Evolutionary conservation across 2,888 invertebrate species (phyloP), one percentile per base, ranked within the genome.

Genomic region (Lissocephala sabroskyi): DNA sequence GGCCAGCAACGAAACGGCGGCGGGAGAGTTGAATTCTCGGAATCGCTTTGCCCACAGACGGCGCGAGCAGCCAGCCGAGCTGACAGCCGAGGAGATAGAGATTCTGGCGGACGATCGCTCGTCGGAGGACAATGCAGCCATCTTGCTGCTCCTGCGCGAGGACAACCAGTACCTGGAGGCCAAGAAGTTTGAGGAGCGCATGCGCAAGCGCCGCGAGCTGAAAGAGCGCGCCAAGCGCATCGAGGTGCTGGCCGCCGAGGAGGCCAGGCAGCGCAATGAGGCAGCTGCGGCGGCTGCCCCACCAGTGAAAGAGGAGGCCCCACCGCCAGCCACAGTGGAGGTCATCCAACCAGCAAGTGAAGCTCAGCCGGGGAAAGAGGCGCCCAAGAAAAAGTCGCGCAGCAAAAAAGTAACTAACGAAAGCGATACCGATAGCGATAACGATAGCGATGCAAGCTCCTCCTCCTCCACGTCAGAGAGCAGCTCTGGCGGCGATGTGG

Each of bases 211-310:
- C 29, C 94, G 94, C 76, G 94, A 92, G 71, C 88, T 94, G 9
- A 93, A 92, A 79, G 94, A 95, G 79, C 86, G 95, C 51, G 88
- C 91, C 87, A 94, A 94, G 82, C 94, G 94, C 82, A 90, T 92
- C 23, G 92, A 92, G 37, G 85, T 93, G 60, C 92, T 81, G 59
- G 43, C 56, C 46, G 13, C 46, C 45, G 57, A 46, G 77, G 78
- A 52, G 60, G 74, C 45, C 62, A 70, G 39, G 65, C 52, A 36
- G 59, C 43, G 30, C 29, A 49, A 52, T n/a, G 54, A 54, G 11
- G 52, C 35, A n/a, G 39, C 44, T 2, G 17, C 33, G 17, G 45
- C 39, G 4, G 48, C 43, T 1, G 49, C 36, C 39, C 48, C 33
- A 13, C 47, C 13, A 41, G 50, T 46, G 45, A 52, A 44, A 49